These are phyloP conservation scores for human DNA, from an alignment of 2,113 vertebrate species.

Conservation along the genomic window GRCh38 chr2:122886501-122887000, in stretches of 20 bases:
- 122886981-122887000: background rate
- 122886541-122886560: background rate
- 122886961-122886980: background rate
- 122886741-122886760: background rate
- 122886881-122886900: background rate
- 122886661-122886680: background rate
- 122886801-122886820: background rate
- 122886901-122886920: background rate
- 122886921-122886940: background rate
- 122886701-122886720: background rate
- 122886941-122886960: background rate
- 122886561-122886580: background rate
- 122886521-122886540: background rate
- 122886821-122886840: background rate
- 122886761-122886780: background rate
- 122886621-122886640: background rate
- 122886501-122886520: background rate
- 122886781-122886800: background rate
- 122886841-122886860: background rate
- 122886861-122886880: background rate
- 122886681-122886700: background rate
- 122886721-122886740: background rate
- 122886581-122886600: background rate
- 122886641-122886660: background rate
- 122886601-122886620: background rate